Conservation (phyloP, 2,888 invertebrate genomes). For the Troglohyphantes excavatus region DNA sequence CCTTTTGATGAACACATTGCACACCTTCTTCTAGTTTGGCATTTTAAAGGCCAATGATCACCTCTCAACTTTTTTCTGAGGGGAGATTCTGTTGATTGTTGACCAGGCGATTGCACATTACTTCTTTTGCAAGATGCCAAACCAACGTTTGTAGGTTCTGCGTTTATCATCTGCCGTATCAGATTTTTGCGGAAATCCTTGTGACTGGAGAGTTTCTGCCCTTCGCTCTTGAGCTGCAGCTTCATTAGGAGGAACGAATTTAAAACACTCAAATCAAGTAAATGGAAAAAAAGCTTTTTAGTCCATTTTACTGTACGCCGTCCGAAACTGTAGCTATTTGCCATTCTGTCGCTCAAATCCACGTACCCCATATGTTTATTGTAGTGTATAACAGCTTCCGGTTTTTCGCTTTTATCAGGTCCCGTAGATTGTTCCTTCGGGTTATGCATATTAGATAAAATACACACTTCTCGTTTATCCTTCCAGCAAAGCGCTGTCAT, state of each 20-base stretch:
- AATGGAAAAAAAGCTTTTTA: slow-evolving; percentile 41
- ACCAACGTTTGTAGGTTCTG: background rate
- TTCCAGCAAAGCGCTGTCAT: slow-evolving; percentile 22
- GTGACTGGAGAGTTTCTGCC: background rate
- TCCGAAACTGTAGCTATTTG: slow-evolving; percentile 24
- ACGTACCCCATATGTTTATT: slow-evolving; percentile 40
- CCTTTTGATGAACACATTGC: background rate
- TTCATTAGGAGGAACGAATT: background rate
- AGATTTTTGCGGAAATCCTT: background rate
- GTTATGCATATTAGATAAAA: slow-evolving; percentile 28
- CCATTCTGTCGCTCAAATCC: slow-evolving; percentile 49
- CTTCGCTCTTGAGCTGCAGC: background rate
- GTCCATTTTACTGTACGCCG: slow-evolving; percentile 36
- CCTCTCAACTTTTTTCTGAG: background rate
- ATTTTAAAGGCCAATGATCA: slow-evolving; percentile 2
- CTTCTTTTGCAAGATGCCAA: background rate
- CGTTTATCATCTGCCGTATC: background rate
- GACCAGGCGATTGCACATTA: background rate
- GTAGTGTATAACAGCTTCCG: slow-evolving; percentile 1
- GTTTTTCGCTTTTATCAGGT: background rate
- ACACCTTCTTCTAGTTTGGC: background rate
- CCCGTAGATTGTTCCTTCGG: background rate
- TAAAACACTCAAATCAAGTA: slow-evolving; percentile 5
- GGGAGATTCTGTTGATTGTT: background rate
- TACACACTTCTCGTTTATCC: slow-evolving; percentile 19